phyloP scores from a whole-genome alignment of 2,113 vertebrate genomes.

The Picathartes gymnocephalus region DNA sequence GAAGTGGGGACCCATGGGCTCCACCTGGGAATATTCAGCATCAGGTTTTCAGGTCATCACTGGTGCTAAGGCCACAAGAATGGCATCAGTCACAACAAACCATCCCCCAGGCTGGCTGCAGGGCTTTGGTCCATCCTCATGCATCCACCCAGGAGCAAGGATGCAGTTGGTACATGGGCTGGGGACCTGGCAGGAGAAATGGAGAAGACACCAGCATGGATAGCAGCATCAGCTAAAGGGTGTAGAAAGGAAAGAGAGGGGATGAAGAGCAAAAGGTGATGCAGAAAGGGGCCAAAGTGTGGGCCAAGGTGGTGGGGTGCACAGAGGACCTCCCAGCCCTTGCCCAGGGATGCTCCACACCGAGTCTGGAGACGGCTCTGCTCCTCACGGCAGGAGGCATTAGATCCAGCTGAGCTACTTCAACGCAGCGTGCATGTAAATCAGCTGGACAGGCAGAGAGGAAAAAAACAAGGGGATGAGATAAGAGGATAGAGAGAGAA shows the following conservation, averaged over 20 bases:
- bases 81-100: not conserved
- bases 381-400: slow-evolving; percentile 41
- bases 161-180: fast-evolving
- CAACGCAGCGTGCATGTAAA: slow-evolving; percentile 59
- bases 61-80: not conserved
- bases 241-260: not conserved
- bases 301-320: not conserved
- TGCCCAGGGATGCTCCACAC: not conserved
- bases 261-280: not conserved
- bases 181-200: not conserved
- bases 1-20: fast-evolving
- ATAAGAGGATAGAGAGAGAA: slow-evolving; percentile 56
- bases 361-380: not conserved
- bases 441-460: slow-evolving; percentile 63
- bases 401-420: slow-evolving; percentile 64
- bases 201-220: not conserved
- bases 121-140: not conserved
- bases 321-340: not conserved
- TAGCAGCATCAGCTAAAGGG: not conserved
- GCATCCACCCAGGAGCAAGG: not conserved
- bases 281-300: not conserved
- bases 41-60: not conserved
- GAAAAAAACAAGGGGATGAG: slow-evolving; percentile 68
- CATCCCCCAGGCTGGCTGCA: not conserved
- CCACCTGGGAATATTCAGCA: not conserved